Evolutionary conservation across 64 coral and sea anemone species (phyloP).

Genomic region (Cladopsammia gracilis): DNA sequence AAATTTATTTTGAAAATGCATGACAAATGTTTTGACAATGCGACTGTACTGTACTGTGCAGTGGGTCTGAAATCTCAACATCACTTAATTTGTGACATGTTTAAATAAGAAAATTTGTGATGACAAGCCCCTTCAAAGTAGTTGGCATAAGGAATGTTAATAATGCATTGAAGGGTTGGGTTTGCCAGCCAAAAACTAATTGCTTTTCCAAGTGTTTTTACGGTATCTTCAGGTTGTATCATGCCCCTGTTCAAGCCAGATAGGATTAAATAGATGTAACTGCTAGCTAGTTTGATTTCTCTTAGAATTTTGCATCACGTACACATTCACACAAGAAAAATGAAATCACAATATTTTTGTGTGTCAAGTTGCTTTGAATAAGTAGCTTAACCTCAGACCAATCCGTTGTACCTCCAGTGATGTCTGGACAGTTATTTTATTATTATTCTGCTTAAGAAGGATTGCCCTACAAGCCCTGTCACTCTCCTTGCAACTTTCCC

Average conservation of each 20-base stretch:
- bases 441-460: constrained; percentile 7
- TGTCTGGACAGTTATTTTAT: constrained; percentile 31
- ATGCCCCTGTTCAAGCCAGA: background rate
- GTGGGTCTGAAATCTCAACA: background rate
- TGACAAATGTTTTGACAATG: background rate
- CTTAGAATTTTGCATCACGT: background rate
- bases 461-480: background rate
- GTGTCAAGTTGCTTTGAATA: background rate
- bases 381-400: constrained; percentile 16
- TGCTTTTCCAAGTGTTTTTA: constrained; percentile 20
- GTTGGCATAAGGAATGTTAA: constrained; percentile 26
- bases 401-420: background rate
- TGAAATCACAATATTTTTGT: constrained; percentile 29
- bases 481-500: background rate
- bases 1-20: background rate
- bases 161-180: background rate
- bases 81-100: constrained; percentile 42
- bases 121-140: constrained; percentile 24
- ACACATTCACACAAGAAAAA: background rate
- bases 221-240: background rate
- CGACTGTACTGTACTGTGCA: constrained; percentile 4
- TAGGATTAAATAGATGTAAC: background rate
- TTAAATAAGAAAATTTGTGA: constrained; percentile 19
- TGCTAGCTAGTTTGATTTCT: background rate
- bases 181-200: constrained; percentile 43